Evolutionary conservation across 2,888 invertebrate genomes (phyloP).

Genomic region (Drosophila merina): DNA sequence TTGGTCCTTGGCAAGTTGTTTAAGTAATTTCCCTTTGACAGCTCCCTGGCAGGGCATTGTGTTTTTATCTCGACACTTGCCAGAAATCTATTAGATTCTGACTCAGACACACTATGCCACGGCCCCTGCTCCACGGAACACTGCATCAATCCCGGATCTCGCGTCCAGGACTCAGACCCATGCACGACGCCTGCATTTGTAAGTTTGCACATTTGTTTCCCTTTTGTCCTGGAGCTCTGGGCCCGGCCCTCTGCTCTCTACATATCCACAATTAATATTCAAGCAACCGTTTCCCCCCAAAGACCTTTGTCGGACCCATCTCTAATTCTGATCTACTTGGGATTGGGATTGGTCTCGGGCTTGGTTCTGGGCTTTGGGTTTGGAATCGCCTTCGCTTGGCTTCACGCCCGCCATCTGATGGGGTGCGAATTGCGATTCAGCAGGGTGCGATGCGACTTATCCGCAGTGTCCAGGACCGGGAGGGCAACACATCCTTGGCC

Average conservation of each 20-base stretch:
- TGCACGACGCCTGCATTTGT: constrained; percentile 79
- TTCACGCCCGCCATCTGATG: constrained; percentile 77
- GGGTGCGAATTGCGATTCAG: constrained; percentile 73
- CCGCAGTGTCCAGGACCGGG: constrained; percentile 16
- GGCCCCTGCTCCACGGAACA: not conserved
- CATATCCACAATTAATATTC: constrained; percentile 77
- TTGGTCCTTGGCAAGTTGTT: constrained; percentile 8
- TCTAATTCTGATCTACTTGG: constrained; percentile 27
- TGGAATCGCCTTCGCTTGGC: constrained; percentile 45
- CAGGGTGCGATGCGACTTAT: constrained; percentile 49
- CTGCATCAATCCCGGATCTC: constrained; percentile 29
- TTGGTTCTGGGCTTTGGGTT: not conserved
- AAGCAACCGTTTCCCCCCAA: constrained; percentile 74
- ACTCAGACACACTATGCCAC: constrained; percentile 8
- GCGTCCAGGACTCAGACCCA: constrained; percentile 10
- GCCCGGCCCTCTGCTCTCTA: constrained; percentile 31
- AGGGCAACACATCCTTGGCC: constrained; percentile 44
- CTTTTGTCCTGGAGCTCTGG: constrained; percentile 17
- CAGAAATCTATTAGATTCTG: constrained; percentile 66
- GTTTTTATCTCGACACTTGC: constrained; percentile 51
- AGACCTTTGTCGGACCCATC: constrained; percentile 35
- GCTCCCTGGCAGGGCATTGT: constrained; percentile 27
- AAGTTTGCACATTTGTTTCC: constrained; percentile 79
- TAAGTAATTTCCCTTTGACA: constrained; percentile 46
- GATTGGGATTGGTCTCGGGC: not conserved